Base-by-base conservation (phyloP, 2,888 invertebrate species). In the Hermaeophaga mercurialis region DNA sequence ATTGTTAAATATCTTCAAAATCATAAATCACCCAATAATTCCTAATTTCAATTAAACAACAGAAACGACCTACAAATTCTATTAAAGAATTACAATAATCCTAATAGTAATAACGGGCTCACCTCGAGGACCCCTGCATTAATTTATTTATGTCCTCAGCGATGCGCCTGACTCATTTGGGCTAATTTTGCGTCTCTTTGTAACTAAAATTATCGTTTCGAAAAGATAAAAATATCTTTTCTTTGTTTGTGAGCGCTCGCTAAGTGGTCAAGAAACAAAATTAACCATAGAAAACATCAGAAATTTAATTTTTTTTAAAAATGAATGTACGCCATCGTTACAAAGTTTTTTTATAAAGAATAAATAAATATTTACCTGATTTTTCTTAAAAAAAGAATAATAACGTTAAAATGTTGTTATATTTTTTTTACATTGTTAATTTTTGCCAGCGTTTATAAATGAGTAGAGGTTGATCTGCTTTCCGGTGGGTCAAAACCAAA, bases 121-220 rank as follows among this genome's bases (percentile, higher is more conserved):
- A 36, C 36, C 36, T 24, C 41, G 24, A 14, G 33, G 36, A 45
- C 38, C 33, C 31, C 22, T n/a, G 39, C 18, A 54, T 41, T 24
- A 28, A 22, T 24, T 43, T 47, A 33, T 54, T 18, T 43, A 48
- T 39, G 34, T 47, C 19, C 18, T 9, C 36, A 26, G 19, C 7
- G 12, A 18, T 24, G 14, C 9, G 24, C 11, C 43, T 43, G 43
- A 43, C 24, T 43, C 43, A 43, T 18, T 43, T 7, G 11, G 5
- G 14, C 43, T 43, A 43, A 43, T 43, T 43, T 24, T 24, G 15
- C 11, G 12, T 43, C 14, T 43, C 43, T 43, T 43, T 43, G 43
- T 43, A 41, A 3, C 41, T 34, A 34, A 34, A 34, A 14, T 34
- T 34, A 34, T 14, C 14, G 33, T 34, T 28, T 12, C n/a, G 31